These are phyloP conservation scores for Onthophagus sagittarius DNA, from an alignment of 2,888 invertebrate species.

Conservation along the genomic window DNA sequence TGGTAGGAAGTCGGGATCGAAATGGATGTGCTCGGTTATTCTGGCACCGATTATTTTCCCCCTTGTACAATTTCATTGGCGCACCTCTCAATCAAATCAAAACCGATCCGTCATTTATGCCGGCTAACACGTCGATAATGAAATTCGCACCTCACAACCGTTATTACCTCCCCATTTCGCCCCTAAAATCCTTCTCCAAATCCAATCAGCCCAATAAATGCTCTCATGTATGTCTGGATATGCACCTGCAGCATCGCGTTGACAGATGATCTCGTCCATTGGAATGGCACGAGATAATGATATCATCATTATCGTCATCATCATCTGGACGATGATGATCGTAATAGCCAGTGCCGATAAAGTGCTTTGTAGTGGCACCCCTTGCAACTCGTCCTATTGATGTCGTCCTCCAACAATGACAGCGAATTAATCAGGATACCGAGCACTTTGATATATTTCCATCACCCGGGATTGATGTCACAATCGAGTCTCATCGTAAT, in stretches of 20 bases:
- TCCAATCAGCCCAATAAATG: neutral
- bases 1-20: neutral
- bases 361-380: neutral
- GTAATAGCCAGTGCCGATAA: neutral
- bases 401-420: neutral
- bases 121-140: neutral
- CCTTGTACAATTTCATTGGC: neutral
- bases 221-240: neutral
- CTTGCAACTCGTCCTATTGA: neutral
- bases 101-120: neutral
- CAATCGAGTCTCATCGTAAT: neutral
- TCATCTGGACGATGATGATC: neutral
- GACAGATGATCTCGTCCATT: neutral
- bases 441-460: neutral
- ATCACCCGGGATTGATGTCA: neutral
- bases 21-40: neutral
- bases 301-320: neutral
- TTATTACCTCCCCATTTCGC: neutral
- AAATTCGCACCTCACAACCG: neutral
- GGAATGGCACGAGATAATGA: neutral
- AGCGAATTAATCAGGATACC: neutral
- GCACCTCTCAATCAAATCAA: neutral
- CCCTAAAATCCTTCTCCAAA: neutral
- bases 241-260: neutral
- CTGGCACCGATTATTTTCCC: neutral